Conservation (phyloP, 2,888 invertebrate genomes). For the Alitta virens region DNA sequence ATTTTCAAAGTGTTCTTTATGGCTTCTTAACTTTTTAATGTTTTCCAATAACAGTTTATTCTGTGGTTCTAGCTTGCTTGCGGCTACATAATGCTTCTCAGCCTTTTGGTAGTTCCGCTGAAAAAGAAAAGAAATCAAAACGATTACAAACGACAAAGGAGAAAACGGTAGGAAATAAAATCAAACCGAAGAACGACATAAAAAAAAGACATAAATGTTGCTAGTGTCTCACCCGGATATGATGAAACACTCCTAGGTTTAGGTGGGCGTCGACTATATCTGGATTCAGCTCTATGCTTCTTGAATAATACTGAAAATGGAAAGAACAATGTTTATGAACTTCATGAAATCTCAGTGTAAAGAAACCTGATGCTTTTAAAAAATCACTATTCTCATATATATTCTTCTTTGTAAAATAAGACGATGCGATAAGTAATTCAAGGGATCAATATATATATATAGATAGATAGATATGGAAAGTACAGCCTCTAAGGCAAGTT, state of each 20-base stretch:
- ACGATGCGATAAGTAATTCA: no score
- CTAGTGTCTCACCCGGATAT: slow-evolving; percentile 1
- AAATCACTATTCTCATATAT: no score
- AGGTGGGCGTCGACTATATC: slow-evolving; percentile 8
- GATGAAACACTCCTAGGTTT: slow-evolving; percentile 11
- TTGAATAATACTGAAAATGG: slow-evolving; percentile 1
- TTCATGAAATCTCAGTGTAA: no score
- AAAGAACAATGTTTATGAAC: not conserved
- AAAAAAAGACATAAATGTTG: no score
- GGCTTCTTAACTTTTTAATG: not conserved
- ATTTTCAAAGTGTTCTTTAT: no score
- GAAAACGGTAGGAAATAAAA: no score
- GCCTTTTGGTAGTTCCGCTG: slow-evolving; percentile 2
- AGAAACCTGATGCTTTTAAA: no score
- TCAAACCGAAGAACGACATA: no score
- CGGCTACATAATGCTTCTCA: not conserved
- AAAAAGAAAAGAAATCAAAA: not conserved
- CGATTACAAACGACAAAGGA: not conserved
- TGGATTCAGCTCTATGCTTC: not conserved
- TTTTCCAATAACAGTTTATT: slow-evolving; percentile 1
- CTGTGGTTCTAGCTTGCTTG: not conserved
- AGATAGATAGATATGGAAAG: no score
- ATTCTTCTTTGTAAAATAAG: no score
- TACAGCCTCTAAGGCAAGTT: no score
- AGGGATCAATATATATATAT: no score